Base-by-base conservation (phyloP, 92 coral and sea anemone species). In the Zoanthus gigantus region DNA sequence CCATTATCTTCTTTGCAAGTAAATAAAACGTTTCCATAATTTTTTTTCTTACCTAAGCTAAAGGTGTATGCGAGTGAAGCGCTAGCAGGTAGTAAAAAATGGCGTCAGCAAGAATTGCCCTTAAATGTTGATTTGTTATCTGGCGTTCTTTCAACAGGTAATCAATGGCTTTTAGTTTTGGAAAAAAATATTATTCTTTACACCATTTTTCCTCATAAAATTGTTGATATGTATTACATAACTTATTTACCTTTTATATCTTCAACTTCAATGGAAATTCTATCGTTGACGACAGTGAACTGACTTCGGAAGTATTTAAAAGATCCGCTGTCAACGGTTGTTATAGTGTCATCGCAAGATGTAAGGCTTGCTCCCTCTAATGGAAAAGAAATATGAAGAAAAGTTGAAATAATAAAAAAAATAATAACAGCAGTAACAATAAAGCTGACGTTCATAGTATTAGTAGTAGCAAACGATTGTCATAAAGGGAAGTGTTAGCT, bases 261-360 rank as follows among this genome's bases (percentile, higher is more conserved):
- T 54, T 83, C 82, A 31, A 97, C 92, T 88, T 97, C 99, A 9
- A 97, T 94, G 11, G 93, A 89, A 48, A 97, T 93, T 60, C 92
- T 86, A 57, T 88, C 90, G 4, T 88, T 91, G 1, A 96, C 88
- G 9, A 90, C 93, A 0, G 94, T 87, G 72, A 95, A 97, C 88
- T 94, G 89, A 0, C 96, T 95, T 30, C 96, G 92, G 88, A 97
- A 97, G 77, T 97, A 97, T 60, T 92, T 91, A 84, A 97, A 97
- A 6, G 98, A 95, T 37, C 95, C 99, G 48, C 98, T 96, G 31
- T 95, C 98, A n/a, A 95, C 99, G 7, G 90, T 83, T 15, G 99
- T 96, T 12, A 85, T 85, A 17, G 98, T 93, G 67, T 92, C 92
- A 68, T 92, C 94, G 72, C 99, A 97, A 5, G 99, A 91, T 11